Conservation (phyloP, 2,888 invertebrate species). For the Lithophane ornitopus region DNA sequence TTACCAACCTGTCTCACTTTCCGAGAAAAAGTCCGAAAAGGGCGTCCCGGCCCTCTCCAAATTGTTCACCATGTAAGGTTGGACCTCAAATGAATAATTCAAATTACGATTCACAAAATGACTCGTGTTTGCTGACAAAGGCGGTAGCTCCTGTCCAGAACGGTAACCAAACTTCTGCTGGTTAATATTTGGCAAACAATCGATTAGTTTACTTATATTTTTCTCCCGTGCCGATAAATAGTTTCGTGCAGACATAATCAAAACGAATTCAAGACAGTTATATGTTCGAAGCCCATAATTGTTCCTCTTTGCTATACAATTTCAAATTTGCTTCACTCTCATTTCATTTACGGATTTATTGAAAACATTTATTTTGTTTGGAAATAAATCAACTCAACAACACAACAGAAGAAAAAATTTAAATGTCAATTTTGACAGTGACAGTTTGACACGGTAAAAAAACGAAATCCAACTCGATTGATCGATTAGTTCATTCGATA, state of each 20-base stretch:
- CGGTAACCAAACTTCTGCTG: constrained; percentile 82
- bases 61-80: constrained; percentile 76
- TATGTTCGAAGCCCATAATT: constrained; percentile 60
- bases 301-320: constrained; percentile 28
- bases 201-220: constrained; percentile 81
- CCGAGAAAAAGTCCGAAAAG: constrained; percentile 87
- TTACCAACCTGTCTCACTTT: constrained; percentile 82
- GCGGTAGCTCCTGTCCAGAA: constrained; percentile 78
- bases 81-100: constrained; percentile 80
- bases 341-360: constrained; percentile 32
- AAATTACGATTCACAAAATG: constrained; percentile 82
- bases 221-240: constrained; percentile 85
- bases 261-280: constrained; percentile 55
- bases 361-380: constrained; percentile 47
- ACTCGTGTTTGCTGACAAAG: constrained; percentile 81
- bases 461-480: too few relatives aligned
- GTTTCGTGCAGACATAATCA: constrained; percentile 88
- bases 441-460: neutral
- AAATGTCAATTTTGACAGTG: constrained; percentile 52
- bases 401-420: constrained; percentile 48
- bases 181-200: constrained; percentile 85
- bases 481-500: too few relatives aligned
- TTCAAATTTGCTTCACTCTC: constrained; percentile 24
- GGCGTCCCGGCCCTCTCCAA: constrained; percentile 83
- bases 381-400: constrained; percentile 47